Percentiles rank a stretch among this genome's conserved stretches.
These are phyloP conservation scores for Sebastes fasciatus DNA, from an alignment of 2,113 vertebrate genomes.

Conservation along the genomic window DNA sequence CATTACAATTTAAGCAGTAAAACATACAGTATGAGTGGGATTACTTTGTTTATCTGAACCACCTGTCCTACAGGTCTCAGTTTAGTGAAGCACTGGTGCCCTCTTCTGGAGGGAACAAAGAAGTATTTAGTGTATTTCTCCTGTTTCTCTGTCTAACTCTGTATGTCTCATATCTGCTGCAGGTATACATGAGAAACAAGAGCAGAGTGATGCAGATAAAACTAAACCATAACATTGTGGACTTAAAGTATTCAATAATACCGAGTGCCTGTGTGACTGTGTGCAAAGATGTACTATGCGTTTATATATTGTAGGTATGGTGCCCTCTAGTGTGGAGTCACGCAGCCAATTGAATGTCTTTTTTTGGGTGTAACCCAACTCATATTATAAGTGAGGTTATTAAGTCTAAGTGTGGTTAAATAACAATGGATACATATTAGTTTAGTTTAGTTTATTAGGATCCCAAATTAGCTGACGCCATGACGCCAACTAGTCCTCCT, in stretches of 20 bases:
- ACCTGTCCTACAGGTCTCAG: background rate
- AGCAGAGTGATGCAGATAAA: background rate
- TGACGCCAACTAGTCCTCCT: too few relatives aligned
- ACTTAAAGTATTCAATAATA: background rate
- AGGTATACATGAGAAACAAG: background rate
- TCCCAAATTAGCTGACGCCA: too few relatives aligned
- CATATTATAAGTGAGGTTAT: too few relatives aligned
- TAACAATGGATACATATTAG: background rate
- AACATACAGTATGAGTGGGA: too few relatives aligned
- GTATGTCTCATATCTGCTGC: background rate
- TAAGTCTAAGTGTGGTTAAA: background rate
- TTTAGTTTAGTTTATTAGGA: too few relatives aligned
- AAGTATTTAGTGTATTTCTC: background rate
- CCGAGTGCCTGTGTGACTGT: too few relatives aligned
- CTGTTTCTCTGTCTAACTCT: background rate
- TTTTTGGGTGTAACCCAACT: background rate
- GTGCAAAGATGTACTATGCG: background rate
- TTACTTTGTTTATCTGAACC: background rate
- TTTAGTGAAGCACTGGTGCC: conserved; percentile 29
- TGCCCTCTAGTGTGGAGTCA: background rate
- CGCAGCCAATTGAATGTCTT: background rate
- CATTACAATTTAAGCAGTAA: background rate
- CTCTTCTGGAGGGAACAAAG: conserved; percentile 49
- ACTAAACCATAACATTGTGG: background rate
- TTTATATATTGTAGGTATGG: background rate